Evolutionary conservation across 2,113 vertebrate genomes (phyloP).

Genomic region (Rhizomys pruinosus): DNA sequence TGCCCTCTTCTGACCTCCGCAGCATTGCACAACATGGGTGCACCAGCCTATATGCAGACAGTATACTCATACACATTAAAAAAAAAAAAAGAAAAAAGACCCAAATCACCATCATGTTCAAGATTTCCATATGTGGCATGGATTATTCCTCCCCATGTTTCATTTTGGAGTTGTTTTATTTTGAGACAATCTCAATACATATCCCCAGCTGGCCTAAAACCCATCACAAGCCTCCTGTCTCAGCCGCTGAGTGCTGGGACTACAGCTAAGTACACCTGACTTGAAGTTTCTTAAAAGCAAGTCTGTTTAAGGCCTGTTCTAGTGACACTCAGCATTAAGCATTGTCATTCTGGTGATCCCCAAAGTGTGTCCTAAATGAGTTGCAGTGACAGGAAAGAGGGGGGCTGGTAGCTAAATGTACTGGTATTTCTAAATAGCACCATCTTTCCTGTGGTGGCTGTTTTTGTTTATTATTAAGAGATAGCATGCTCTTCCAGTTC

Average conservation of each 20-base stretch:
- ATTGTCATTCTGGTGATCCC: neutral
- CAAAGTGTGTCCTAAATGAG: too few species aligned
- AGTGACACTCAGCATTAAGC: neutral
- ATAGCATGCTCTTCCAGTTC: neutral
- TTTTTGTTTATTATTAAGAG: constrained; percentile 39
- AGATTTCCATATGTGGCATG: neutral
- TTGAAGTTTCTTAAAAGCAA: neutral
- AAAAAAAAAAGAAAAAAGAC: neutral
- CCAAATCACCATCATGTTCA: neutral
- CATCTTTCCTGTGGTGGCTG: neutral
- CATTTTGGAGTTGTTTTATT: neutral
- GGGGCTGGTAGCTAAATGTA: neutral
- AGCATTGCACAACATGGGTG: too few species aligned
- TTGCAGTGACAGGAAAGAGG: neutral
- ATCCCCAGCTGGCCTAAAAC: neutral
- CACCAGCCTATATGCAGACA: too few species aligned
- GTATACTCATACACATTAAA: too few species aligned
- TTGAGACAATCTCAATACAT: neutral
- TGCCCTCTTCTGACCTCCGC: too few species aligned
- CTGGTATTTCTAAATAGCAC: constrained; percentile 27
- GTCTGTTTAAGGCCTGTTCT: neutral
- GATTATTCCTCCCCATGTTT: neutral
- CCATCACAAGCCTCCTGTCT: neutral
- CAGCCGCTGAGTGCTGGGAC: neutral
- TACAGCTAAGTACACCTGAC: accelerated